Evolutionary conservation across 2,797 vertebrate species (phyloP), one percentile per base, ranked within the genome.

Genomic region (Chiloscyllium punctatum): DNA sequence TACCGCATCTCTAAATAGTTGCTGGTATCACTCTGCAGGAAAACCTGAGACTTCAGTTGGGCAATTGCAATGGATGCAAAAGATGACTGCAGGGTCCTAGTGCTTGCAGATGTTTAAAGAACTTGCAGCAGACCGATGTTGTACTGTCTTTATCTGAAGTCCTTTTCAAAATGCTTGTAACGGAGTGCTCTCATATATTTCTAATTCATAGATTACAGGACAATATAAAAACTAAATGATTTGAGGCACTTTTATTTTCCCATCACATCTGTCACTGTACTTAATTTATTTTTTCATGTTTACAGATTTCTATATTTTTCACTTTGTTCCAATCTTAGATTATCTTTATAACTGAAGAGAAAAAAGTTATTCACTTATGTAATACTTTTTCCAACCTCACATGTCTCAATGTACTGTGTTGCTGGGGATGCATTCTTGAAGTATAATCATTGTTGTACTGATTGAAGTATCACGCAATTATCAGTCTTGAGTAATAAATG

Each of bases 21-120:
- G 90, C 90, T 92, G 90, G 90, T 95, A 95, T 51, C 18, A 71
- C 71, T 95, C 94, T 95, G 94, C 94, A 95, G 94, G 94, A 95
- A 77, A 77, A 27, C 21, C 68, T 53, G 71, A 95, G 71, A 48
- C 48, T 74, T 95, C 94, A 95, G 25, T 95, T 95, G 94, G 94
- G 42, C 42, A 53, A 77, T 95, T 74, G 88, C 77, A 95, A 77
- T 53, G 42, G 69, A 74, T 95, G 71, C 94, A 77, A 42, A 33
- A 13, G 4, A 53, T 77, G 71, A 53, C 71, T 57, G 48, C 94
- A 53, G 25, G 94, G 94, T 95, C 94, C 94, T 95, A 95, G 94
- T 95, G 94, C 94, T 71, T 95, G 69, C 42, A 95, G 91, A 16
- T 92, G 15, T 74, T 74, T 27, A 74, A 74, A 8, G 27, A 91